Percentiles rank a stretch among this genome's conserved stretches.
phyloP scores from a whole-genome alignment of 2,797 vertebrate genomes.

The Myotis myotis region DNA sequence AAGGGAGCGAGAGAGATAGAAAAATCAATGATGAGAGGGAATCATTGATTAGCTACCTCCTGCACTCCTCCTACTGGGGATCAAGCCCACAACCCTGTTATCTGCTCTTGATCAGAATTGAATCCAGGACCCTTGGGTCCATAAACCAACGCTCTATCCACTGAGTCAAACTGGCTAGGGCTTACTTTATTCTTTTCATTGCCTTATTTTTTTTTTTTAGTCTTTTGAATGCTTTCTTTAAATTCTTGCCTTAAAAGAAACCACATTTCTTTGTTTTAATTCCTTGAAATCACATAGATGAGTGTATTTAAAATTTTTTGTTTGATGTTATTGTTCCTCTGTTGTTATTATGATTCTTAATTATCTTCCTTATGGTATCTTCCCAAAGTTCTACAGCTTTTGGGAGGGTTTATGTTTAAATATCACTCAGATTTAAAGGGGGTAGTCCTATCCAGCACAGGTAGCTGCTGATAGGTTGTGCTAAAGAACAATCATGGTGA shows the following conservation, averaged over 20 bases:
- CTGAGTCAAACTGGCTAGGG: no score
- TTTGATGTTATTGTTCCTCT: neutral
- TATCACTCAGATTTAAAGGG: neutral
- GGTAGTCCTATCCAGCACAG: neutral
- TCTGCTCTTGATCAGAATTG: no score
- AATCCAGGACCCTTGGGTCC: neutral
- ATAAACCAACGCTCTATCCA: no score
- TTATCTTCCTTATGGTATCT: neutral
- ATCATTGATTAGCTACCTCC: no score
- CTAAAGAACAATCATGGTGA: neutral
- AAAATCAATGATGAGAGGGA: no score
- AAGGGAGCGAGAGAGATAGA: no score
- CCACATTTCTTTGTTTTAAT: constrained; percentile 15
- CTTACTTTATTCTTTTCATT: neutral
- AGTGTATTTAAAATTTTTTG: neutral
- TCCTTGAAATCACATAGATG: neutral
- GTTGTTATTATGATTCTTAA: neutral
- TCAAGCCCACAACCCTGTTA: no score
- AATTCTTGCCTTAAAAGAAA: neutral
- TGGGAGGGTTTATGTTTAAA: neutral
- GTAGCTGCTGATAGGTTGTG: neutral
- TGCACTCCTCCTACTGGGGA: no score
- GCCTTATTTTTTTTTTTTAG: neutral
- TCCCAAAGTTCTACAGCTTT: neutral
- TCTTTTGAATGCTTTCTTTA: neutral